Percentiles rank a stretch among this genome's conserved stretches.
Evolutionary conservation across 2,888 invertebrate species (phyloP).

Genomic region (Sisyra terminalis): DNA sequence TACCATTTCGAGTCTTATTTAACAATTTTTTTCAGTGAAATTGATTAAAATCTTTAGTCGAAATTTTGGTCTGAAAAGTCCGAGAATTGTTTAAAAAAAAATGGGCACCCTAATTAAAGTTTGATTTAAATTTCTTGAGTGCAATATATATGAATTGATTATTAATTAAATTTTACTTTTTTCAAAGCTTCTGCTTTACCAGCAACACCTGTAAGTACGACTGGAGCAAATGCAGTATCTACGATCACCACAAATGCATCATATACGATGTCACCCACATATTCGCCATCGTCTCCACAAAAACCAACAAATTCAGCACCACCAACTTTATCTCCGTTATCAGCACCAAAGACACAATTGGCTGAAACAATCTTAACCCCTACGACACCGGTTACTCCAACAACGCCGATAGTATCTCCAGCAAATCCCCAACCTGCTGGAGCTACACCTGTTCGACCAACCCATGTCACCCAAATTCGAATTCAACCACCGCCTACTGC

Average conservation of each 20-base stretch:
- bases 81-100: too few species aligned
- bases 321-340: constrained; percentile 24
- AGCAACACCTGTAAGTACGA: not conserved
- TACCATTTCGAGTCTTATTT: too few species aligned
- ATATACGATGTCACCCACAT: constrained; percentile 27
- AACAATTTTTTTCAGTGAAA: too few species aligned
- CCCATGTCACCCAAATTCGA: constrained; percentile 35
- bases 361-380: constrained; percentile 13
- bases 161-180: not conserved
- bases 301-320: constrained; percentile 19
- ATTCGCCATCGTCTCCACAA: constrained; percentile 22
- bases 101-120: too few species aligned
- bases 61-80: too few species aligned
- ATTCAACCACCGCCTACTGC: constrained; percentile 33
- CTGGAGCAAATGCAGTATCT: constrained; percentile 13
- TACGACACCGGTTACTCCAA: constrained; percentile 13
- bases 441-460: constrained; percentile 30
- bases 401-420: constrained; percentile 11
- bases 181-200: not conserved
- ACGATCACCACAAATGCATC: constrained; percentile 20
- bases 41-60: too few species aligned
- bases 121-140: too few species aligned
- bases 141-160: not conserved
- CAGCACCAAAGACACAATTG: constrained; percentile 19
- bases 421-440: constrained; percentile 27